These are phyloP conservation scores for Cryptotis parvus DNA, from an alignment of 2,113 vertebrate genomes.

Conservation along the genomic window DNA sequence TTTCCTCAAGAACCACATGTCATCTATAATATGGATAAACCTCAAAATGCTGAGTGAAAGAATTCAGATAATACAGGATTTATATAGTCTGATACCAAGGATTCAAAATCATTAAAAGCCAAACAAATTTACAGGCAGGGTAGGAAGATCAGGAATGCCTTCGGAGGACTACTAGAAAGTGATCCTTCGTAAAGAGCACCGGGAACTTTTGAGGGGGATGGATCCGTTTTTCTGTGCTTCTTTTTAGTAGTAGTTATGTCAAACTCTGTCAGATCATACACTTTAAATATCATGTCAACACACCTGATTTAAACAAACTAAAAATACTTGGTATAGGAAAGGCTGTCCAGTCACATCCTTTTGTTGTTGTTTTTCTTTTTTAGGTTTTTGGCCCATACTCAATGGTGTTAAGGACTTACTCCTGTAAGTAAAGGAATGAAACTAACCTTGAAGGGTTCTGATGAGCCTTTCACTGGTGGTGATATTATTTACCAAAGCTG, in stretches of 20 bases:
- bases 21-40: fast-evolving
- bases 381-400: not conserved
- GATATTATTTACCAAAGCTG: conserved; percentile 77
- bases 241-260: not conserved
- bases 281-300: not conserved
- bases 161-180: not conserved
- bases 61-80: not conserved
- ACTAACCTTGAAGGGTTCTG: conserved; percentile 77
- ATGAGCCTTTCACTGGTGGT: conserved; percentile 68
- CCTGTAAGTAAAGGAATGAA: too few relatives aligned
- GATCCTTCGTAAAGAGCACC: too few relatives aligned
- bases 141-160: not conserved
- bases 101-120: not conserved
- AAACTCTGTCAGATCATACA: not conserved
- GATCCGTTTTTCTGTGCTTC: not conserved
- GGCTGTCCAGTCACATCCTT: too few relatives aligned
- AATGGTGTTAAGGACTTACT: not conserved
- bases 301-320: not conserved
- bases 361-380: not conserved
- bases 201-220: not conserved
- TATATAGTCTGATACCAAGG: not conserved
- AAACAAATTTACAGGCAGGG: not conserved
- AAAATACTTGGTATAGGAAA: not conserved
- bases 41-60: not conserved
- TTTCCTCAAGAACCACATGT: too few relatives aligned